Conservation (phyloP, 1,140 invertebrate species). For the Papilio glaucus region DNA sequence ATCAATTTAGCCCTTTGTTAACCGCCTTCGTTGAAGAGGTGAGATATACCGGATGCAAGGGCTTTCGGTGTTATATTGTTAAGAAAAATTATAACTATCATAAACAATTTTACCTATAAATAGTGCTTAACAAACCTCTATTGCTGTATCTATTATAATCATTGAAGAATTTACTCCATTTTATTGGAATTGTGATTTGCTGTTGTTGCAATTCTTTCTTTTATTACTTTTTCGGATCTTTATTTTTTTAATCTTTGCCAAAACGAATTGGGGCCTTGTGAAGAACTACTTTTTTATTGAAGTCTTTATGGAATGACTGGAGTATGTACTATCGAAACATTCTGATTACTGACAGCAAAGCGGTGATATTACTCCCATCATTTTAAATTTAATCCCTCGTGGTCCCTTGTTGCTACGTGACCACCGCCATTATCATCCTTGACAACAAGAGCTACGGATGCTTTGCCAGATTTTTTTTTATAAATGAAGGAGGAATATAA, state of each 20-base stretch:
- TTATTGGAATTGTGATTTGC: not conserved
- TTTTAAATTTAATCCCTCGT: too few relatives aligned
- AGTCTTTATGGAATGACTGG: too few relatives aligned
- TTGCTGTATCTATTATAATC: not conserved
- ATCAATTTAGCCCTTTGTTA: conserved; percentile 68
- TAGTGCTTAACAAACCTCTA: conserved; percentile 19
- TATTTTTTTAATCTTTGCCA: not conserved
- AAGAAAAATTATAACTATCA: conserved; percentile 29
- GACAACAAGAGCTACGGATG: too few relatives aligned
- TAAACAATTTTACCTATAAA: conserved; percentile 34
- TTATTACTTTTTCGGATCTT: not conserved
- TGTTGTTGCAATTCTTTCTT: not conserved
- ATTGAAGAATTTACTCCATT: conserved; percentile 2
- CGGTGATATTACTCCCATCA: too few relatives aligned
- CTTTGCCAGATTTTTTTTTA: too few relatives aligned
- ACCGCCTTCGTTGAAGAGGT: conserved; percentile 32
- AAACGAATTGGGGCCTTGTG: not conserved
- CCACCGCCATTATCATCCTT: too few relatives aligned
- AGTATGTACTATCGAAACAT: too few relatives aligned
- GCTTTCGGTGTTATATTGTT: conserved; percentile 46
- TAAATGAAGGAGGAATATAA: too few relatives aligned
- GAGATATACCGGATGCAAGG: conserved; percentile 55
- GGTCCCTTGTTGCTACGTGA: too few relatives aligned
- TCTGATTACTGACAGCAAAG: too few relatives aligned
- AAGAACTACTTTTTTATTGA: not conserved